phyloP scores from a whole-genome alignment of 2,888 invertebrate genomes.

The Ophion obscuratus region DNA sequence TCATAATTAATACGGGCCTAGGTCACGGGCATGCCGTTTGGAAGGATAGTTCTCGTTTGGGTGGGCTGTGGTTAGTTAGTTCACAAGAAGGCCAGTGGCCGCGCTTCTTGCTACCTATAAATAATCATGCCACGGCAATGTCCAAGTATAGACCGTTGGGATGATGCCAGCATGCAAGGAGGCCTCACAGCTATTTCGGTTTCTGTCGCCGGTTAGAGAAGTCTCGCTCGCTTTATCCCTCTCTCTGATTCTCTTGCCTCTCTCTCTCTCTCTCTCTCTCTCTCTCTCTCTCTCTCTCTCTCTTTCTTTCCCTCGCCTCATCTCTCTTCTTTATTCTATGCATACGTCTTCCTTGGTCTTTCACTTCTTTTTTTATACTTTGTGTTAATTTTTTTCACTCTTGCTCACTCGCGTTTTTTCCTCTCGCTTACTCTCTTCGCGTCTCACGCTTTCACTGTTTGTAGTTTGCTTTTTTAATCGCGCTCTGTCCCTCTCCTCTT shows the following conservation, averaged over 20 bases:
- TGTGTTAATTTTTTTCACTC: not conserved
- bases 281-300: not conserved
- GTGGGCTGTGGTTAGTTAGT: slow-evolving; percentile 80
- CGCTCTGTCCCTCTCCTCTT: not conserved
- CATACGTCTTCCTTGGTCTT: not conserved
- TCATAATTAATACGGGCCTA: slow-evolving; percentile 84
- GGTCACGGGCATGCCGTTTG: slow-evolving; percentile 84
- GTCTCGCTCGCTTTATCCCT: slow-evolving; percentile 14
- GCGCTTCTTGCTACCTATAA: slow-evolving; percentile 87
- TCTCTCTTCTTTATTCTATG: not conserved
- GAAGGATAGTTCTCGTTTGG: slow-evolving; percentile 61
- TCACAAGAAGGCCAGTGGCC: slow-evolving; percentile 86
- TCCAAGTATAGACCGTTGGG: slow-evolving; percentile 96
- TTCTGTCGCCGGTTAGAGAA: slow-evolving; percentile 78
- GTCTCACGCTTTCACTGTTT: not conserved
- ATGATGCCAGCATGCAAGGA: slow-evolving; percentile 87
- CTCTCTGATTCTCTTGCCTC: not conserved
- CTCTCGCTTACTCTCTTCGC: not conserved
- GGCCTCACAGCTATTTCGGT: slow-evolving; percentile 82
- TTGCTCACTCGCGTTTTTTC: not conserved
- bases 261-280: not conserved
- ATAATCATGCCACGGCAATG: slow-evolving; percentile 89
- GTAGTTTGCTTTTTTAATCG: not conserved
- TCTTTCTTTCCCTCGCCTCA: not conserved
- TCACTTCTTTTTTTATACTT: not conserved